Conservation (phyloP, 2,888 invertebrate species). For the Temnothorax unifasciatus region DNA sequence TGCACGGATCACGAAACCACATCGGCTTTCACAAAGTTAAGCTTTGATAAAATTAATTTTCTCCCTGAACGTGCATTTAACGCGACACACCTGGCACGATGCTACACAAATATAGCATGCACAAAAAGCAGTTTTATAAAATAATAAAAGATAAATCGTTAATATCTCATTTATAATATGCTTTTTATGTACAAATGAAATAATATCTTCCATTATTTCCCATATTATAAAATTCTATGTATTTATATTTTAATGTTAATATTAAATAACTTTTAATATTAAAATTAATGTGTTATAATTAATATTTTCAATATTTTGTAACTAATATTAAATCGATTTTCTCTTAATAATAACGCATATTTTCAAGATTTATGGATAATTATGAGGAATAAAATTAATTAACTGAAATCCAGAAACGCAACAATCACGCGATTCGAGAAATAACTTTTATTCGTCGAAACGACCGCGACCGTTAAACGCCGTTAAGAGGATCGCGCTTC, state of each 20-base stretch:
- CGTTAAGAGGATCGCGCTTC: constrained; percentile 65
- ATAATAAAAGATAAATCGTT: background rate
- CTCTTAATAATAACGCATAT: background rate
- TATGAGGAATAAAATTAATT: constrained; percentile 13
- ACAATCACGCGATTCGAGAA: constrained; percentile 2
- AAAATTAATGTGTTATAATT: background rate
- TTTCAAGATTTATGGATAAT: background rate
- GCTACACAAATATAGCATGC: background rate
- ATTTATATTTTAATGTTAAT: background rate
- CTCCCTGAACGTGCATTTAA: background rate
- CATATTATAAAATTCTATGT: background rate
- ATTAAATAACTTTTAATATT: background rate
- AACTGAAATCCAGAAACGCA: constrained; percentile 23
- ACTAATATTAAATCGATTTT: background rate
- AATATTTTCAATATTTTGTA: background rate
- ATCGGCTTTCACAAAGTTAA: constrained; percentile 15
- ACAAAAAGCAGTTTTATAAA: background rate
- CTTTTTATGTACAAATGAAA: background rate
- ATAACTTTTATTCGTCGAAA: constrained; percentile 41
- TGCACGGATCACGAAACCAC: background rate
- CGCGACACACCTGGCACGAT: background rate
- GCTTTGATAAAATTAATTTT: constrained; percentile 9
- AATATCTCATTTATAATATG: background rate
- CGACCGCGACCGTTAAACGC: constrained; percentile 70
- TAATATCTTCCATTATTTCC: background rate